Evolutionary conservation across 2,113 vertebrate species (phyloP).

Genomic region (Nymphicus hollandicus): DNA sequence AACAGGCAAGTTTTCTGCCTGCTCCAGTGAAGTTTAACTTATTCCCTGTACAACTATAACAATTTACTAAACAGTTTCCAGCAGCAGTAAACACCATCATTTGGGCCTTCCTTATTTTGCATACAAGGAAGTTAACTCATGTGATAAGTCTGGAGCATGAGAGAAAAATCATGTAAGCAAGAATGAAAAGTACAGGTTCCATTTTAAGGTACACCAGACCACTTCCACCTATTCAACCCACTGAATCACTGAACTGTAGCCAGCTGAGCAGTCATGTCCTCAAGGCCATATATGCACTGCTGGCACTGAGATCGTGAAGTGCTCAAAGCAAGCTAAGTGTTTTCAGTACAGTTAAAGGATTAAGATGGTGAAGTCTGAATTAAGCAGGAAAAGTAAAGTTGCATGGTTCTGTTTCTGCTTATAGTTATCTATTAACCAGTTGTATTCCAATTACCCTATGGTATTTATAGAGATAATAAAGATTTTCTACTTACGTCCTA

Average conservation of each 20-base stretch:
- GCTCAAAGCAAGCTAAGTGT: constrained; percentile 2
- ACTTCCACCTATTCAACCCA: constrained; percentile 58
- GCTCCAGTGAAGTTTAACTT: background rate
- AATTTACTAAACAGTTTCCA: constrained; percentile 36
- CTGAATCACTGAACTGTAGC: constrained; percentile 52
- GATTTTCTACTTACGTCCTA: background rate
- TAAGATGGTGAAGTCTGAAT: background rate
- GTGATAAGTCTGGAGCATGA: constrained; percentile 55
- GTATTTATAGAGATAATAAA: constrained; percentile 31
- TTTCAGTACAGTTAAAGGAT: background rate
- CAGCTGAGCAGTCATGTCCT: constrained; percentile 62
- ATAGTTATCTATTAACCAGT: constrained; percentile 33
- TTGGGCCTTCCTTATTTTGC: constrained; percentile 55
- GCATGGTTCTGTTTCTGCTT: background rate
- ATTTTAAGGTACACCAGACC: constrained; percentile 63
- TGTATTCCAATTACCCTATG: background rate
- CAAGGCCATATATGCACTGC: constrained; percentile 37
- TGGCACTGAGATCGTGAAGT: constrained; percentile 43
- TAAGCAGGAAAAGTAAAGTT: constrained; percentile 18
- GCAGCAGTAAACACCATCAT: constrained; percentile 40
- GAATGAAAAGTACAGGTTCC: constrained; percentile 65
- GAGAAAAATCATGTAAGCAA: constrained; percentile 58
- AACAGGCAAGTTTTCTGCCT: background rate
- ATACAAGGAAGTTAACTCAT: constrained; percentile 56
- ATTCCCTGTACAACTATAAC: background rate